Conservation (phyloP, 2,113 vertebrate genomes). For the Fulica atra region DNA sequence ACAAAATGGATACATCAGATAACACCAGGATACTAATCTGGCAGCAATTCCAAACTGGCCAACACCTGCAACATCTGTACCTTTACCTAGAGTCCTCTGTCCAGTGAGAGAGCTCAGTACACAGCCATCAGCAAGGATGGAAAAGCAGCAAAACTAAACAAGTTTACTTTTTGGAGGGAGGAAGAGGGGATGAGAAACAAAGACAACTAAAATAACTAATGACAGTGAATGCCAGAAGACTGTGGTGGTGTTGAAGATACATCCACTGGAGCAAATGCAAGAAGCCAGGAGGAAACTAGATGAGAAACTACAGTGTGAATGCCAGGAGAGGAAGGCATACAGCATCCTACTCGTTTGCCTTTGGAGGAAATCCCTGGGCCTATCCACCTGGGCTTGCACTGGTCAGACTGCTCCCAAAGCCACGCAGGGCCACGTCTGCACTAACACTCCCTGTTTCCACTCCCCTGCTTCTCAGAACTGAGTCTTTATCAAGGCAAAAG, state of each 20-base stretch:
- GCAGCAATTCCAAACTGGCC: not conserved
- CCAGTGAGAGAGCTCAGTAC: not conserved
- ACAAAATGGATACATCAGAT: not conserved
- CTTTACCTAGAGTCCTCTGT: not conserved
- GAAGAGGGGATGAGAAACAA: not conserved
- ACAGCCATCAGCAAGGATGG: not conserved
- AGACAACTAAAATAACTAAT: not conserved
- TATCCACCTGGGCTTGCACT: not conserved
- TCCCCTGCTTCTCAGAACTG: not conserved
- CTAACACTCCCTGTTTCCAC: not conserved
- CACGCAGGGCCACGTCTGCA: not conserved
- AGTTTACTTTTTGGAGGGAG: not conserved
- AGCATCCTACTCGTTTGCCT: not conserved
- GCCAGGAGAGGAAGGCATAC: not conserved
- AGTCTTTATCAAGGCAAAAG: not conserved
- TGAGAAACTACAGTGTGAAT: not conserved
- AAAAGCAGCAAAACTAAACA: not conserved
- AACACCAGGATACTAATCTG: not conserved
- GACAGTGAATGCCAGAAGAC: not conserved
- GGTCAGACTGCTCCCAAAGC: not conserved
- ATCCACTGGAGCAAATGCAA: not conserved
- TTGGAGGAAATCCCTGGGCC: not conserved
- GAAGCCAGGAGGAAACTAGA: not conserved
- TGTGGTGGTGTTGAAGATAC: not conserved
- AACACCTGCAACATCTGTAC: not conserved